Evolutionary conservation across 1,140 invertebrate species (phyloP), one percentile per base, ranked within the genome.

Genomic region (Hylyphantes graminicola): DNA sequence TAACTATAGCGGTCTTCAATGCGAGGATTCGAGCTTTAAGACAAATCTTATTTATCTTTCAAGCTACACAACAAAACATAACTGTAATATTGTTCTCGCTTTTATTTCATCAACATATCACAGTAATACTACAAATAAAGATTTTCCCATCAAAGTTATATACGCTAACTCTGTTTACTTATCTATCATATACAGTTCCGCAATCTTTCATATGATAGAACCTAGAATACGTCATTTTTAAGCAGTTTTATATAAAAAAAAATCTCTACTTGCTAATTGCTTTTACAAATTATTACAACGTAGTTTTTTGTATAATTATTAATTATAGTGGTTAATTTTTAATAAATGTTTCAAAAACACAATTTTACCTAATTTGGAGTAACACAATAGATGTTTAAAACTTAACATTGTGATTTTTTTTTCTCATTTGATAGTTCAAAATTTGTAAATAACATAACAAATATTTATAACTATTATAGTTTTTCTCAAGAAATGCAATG

Each of bases 41-140:
- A 21, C n/a, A 19, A 59, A 55, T 75, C 12, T 17, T n/a, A 5
- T 35, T 35, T 35, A 35, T 35, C 35, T 35, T 68, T 63, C 21
- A 8, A 77, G 55, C 74, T 48, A 83, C 74, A 70, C n/a, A 21
- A 21, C n/a, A 19, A 59, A 55, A 83, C 12, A 50, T n/a, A 57
- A 75, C 55, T 70, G 57, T 5, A 48, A 48, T 53, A 67, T 61
- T 59, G 81, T 70, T 61, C 53, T 85, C 51, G 57, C 70, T 75
- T 77, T 50, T 13, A n/a, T 67, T 77, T 68, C 70, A 85, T 68
- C 54, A 67, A 85, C 82, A 85, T 85, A 85, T 85, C 82, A 85
- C 82, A 85, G 82, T 77, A 85, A 85, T 59, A 77, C 63, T 75
- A 83, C 80, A 65, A 55, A 73, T 64, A 78, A 64, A 78, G 65